phyloP scores from a whole-genome alignment of 2,113 vertebrate genomes.

The Caracal caracal region DNA sequence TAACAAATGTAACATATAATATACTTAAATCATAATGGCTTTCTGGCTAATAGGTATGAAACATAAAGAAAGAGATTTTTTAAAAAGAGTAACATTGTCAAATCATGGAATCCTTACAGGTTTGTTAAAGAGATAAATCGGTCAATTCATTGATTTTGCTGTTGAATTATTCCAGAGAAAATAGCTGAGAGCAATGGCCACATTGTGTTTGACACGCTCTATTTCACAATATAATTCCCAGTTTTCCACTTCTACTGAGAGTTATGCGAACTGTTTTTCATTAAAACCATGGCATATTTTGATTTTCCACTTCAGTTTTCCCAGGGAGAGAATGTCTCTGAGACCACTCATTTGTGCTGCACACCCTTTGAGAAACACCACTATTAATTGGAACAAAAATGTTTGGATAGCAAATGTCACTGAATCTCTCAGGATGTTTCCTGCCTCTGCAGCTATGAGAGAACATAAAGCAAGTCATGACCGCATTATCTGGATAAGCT shows the following conservation, averaged over 20 bases:
- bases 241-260: slow-evolving; percentile 64
- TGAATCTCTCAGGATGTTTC: slow-evolving; percentile 69
- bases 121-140: slow-evolving; percentile 61
- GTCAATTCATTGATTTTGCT: slow-evolving; percentile 60
- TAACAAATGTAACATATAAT: not conserved
- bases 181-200: slow-evolving; percentile 16
- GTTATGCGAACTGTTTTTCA: slow-evolving; percentile 63
- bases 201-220: slow-evolving; percentile 62
- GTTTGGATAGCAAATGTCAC: slow-evolving; percentile 77
- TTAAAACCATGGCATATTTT: slow-evolving; percentile 75
- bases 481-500: slow-evolving; percentile 31
- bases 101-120: not conserved
- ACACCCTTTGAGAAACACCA: slow-evolving; percentile 61
- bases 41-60: not conserved
- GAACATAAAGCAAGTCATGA: slow-evolving; percentile 60
- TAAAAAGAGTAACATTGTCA: not conserved
- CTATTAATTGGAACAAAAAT: slow-evolving; percentile 78
- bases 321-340: slow-evolving; percentile 48
- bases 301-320: slow-evolving; percentile 67
- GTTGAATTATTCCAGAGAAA: slow-evolving; percentile 49
- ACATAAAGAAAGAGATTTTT: not conserved
- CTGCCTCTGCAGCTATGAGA: slow-evolving; percentile 27
- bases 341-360: slow-evolving; percentile 61
- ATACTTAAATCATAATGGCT: not conserved
- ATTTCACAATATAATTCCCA: slow-evolving; percentile 74